These are phyloP conservation scores for Callyntrura sp. DNA, from an alignment of 2,888 invertebrate species.

Conservation along the genomic window DNA sequence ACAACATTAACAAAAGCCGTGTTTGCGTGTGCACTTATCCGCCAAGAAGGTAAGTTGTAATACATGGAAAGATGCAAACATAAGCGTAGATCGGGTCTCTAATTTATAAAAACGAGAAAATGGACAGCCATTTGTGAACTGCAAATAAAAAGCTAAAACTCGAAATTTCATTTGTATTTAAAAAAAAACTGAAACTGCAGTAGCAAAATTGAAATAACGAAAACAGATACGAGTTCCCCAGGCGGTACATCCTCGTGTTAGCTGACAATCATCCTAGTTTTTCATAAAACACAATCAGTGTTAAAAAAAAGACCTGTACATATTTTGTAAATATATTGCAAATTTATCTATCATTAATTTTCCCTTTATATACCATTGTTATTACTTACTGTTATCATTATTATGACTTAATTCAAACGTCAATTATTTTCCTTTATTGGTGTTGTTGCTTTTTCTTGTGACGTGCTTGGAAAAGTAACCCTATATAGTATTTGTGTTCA, in stretches of 20 bases:
- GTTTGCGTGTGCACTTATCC: too few relatives aligned
- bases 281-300: background rate
- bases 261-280: background rate
- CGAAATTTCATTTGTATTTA: too few relatives aligned
- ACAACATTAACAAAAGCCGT: too few relatives aligned
- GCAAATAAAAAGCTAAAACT: background rate
- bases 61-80: too few relatives aligned
- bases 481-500: constrained; percentile 43
- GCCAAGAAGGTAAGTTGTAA: too few relatives aligned
- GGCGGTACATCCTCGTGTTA: too few relatives aligned
- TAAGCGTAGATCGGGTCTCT: too few relatives aligned
- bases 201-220: too few relatives aligned
- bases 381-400: background rate
- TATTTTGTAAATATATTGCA: constrained; percentile 38
- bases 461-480: constrained; percentile 74
- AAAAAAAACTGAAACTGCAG: too few relatives aligned
- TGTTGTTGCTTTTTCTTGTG: constrained; percentile 76
- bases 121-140: too few relatives aligned
- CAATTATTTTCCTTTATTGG: constrained; percentile 60
- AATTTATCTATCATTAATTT: constrained; percentile 9
- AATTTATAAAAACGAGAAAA: too few relatives aligned
- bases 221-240: too few relatives aligned
- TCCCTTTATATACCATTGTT: background rate
- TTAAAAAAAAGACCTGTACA: constrained; percentile 18
- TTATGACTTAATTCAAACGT: constrained; percentile 43